A percentile compares a stretch with the other conserved stretches of the same genome.
These are phyloP conservation scores for Heliconius sara DNA, from an alignment of 2,888 invertebrate species.

Conservation along the genomic window DNA sequence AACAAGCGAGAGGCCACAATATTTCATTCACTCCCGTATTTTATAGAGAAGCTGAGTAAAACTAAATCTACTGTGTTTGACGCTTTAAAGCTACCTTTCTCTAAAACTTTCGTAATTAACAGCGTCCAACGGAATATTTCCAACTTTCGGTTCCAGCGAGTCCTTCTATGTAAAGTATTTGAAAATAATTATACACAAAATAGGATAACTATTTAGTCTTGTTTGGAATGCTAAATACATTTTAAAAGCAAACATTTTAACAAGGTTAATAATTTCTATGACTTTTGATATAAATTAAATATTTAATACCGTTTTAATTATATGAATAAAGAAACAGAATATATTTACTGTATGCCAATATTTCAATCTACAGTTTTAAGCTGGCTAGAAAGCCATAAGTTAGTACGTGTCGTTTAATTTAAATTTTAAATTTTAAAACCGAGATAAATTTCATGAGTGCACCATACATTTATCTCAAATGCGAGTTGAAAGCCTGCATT, in stretches of 20 bases:
- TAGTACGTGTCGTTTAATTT: constrained; percentile 35
- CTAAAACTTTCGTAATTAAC: constrained; percentile 44
- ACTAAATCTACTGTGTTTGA: constrained; percentile 40
- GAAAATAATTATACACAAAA: constrained; percentile 11
- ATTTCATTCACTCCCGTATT: constrained; percentile 27
- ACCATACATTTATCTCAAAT: constrained; percentile 41
- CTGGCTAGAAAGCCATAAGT: constrained; percentile 13
- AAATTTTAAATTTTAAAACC: constrained; percentile 43
- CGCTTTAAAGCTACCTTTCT: constrained; percentile 41
- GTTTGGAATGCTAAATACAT: constrained; percentile 1
- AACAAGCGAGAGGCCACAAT: constrained; percentile 27
- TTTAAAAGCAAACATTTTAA: not conserved
- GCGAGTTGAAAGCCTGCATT: constrained; percentile 43
- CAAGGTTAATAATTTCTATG: not conserved
- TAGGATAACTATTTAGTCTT: not conserved
- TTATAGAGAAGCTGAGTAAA: constrained; percentile 20
- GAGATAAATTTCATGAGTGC: constrained; percentile 36
- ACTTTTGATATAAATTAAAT: not conserved
- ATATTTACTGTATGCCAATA: constrained; percentile 16
- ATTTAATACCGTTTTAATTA: not conserved
- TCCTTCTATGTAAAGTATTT: constrained; percentile 17
- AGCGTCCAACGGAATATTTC: constrained; percentile 37
- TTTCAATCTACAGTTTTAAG: constrained; percentile 16
- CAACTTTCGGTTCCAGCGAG: constrained; percentile 29
- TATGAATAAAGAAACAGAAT: not conserved